Evolutionary conservation across 2,888 invertebrate genomes (phyloP), one percentile per base, ranked within the genome.

Genomic region (Sinotaia quadrata): DNA sequence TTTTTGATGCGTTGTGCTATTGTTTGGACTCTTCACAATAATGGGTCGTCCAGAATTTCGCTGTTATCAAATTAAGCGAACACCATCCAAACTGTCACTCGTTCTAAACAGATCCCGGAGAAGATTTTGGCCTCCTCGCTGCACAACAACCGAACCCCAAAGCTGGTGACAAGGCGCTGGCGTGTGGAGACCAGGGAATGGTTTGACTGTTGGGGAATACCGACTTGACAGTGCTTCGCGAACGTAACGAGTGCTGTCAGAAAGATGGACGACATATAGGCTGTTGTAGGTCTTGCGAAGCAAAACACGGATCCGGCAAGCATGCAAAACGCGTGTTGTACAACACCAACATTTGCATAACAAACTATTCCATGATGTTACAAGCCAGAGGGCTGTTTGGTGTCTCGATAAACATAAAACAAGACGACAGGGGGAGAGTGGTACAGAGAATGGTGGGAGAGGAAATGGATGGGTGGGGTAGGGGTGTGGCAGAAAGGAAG

Each of bases 181-280:
- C 24, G 59, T 44, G 59, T 44, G 44, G 44, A 44, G 59, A 12
- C 8, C 41, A 2, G 29, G 15, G 24, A 8, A n/a, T 4, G 8
- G 4, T 7, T 8, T 36, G 31, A 33, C 21, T 12, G 34, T 15
- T 52, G 29, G 12, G 44, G 27, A 29, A 18, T 27, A 18, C 49
- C 36, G 7, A 4, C 37, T 49, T 62, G 62, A 62, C 62, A 51
- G 34, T 52, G 62, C 24, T 21, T 29, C 58, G 21, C 29, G 37
- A 41, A 5, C 33, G 44, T 44, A 65, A 65, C 65, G 65, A 65
- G 65, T 34, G 65, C 44, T 65, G 65, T 65, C 65, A 65, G 47
- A 37, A 65, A 65, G 65, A 65, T 56, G 37, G 41, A 65, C 56
- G 65, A 56, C 56, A 18, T 24, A 4, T 37, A 12, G 52, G 56